Percentiles rank a stretch among this genome's conserved stretches.
Conservation (phyloP, 2,888 invertebrate genomes). For the Ormyrus pomaceus region DNA sequence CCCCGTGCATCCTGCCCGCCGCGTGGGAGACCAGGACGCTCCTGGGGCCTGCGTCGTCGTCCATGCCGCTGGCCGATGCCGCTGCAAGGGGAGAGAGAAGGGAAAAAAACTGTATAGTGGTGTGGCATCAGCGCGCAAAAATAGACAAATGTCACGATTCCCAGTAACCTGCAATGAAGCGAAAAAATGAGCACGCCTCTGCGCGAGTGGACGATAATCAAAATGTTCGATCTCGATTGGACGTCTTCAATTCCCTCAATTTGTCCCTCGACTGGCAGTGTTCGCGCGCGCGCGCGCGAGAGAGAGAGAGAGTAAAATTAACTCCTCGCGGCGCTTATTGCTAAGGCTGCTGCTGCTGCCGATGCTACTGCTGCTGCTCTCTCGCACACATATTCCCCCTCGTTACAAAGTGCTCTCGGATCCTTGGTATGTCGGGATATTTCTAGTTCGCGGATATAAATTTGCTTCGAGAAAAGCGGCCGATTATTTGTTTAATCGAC, state of each 20-base stretch:
- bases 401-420: constrained; percentile 24
- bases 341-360: no score
- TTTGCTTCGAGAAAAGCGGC: no score
- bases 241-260: constrained; percentile 43
- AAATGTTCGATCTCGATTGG: constrained; percentile 49
- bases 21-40: constrained; percentile 31
- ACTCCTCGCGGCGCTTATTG: neutral
- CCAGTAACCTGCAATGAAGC: constrained; percentile 34
- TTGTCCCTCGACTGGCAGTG: neutral
- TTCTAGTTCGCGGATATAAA: no score
- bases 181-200: neutral
- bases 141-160: constrained; percentile 30
- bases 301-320: neutral
- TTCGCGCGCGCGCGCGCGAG: neutral
- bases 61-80: neutral
- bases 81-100: no score
- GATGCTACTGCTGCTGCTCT: no score
- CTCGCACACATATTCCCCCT: neutral
- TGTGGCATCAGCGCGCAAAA: constrained; percentile 8
- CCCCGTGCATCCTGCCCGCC: no score
- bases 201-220: constrained; percentile 36
- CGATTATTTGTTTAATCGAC: no score
- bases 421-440: constrained; percentile 20
- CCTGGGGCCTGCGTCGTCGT: neutral
- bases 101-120: neutral